Base-by-base conservation (phyloP, 2,888 invertebrate genomes). In the Drosophila picticornis region DNA sequence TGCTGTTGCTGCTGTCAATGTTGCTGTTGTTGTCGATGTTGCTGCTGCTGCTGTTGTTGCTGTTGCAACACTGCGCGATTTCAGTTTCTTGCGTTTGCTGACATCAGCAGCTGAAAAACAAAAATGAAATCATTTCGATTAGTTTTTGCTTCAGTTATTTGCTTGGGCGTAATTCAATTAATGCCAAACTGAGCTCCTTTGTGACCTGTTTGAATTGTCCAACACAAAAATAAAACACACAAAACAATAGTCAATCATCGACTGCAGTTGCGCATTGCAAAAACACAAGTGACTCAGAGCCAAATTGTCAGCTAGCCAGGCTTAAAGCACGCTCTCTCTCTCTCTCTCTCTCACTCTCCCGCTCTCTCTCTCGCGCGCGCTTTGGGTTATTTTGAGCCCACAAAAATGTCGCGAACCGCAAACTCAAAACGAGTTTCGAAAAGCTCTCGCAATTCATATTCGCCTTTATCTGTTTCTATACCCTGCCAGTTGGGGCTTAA, bases 31-130 rank as follows among this genome's bases (percentile, higher is more conserved):
- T n/a, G 64, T 27, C 5, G 64, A 6, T 40, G 65, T 56, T 5
- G 86, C 22, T 2, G 89, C 70, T 56, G 89, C 68, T 22, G 72
- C 29, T n/a, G 58, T 5, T 16, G 72, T 2, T 61, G 80, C 25
- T 2, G 89, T 71, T 46, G 89, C 69, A 55, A 91, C 82, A 72
- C 88, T 92, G 74, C 93, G 92, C 59, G 92, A 91, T 84, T 93
- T 93, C 13, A 92, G 77, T 73, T 93, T 93, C 81, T 92, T 93
- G 25, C 93, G 92, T 79, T 93, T 93, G 64, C 83, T 89, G 57
- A 79, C 83, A 55, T 93, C 93, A 58, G 73, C 73, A 79, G 77
- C 91, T 88, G 68, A 79, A 82, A 43, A 51, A 29, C 43, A 34
- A 64, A 50, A 71, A 19, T 31, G 9, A 62, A 52, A 48, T 31